Percentiles rank a stretch among this genome's conserved stretches.
These are phyloP conservation scores for Columba livia DNA, from an alignment of 2,113 vertebrate species.

Conservation along the genomic window DNA sequence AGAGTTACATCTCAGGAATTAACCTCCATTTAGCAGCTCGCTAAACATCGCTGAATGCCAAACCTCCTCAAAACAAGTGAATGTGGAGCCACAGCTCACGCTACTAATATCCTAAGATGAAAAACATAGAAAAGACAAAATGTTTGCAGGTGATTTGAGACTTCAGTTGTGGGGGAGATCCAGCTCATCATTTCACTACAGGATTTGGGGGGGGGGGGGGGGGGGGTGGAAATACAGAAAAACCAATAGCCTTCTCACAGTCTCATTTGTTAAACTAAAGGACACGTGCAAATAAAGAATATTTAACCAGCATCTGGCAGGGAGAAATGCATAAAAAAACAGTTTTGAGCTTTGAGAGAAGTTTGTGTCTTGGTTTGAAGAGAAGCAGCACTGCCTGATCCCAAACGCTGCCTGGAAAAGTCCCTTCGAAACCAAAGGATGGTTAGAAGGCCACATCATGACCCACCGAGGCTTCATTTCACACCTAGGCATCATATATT, in stretches of 20 bases:
- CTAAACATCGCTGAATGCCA: background rate
- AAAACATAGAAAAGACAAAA: background rate
- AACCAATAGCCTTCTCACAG: background rate
- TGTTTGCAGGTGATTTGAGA: background rate
- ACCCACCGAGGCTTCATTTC: background rate
- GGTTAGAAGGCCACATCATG: background rate
- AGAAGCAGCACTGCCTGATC: background rate
- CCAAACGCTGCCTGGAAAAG: background rate
- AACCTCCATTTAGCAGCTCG: background rate
- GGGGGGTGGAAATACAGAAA: too few relatives aligned
- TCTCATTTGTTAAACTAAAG: background rate
- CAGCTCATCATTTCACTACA: background rate
- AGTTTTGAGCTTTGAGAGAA: background rate
- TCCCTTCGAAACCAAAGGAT: background rate
- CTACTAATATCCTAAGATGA: background rate
- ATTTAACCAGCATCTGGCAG: background rate
- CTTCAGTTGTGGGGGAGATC: background rate
- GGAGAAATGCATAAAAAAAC: background rate
- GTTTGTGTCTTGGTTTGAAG: background rate
- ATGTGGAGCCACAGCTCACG: fast-evolving
- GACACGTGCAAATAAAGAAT: background rate
- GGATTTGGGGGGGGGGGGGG: too few relatives aligned
- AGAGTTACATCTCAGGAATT: background rate
- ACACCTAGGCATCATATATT: background rate
- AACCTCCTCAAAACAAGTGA: background rate